Percentiles rank a stretch among this genome's conserved stretches.
phyloP scores from a whole-genome alignment of 2,797 vertebrate genomes.

The Sebastes vulpes region DNA sequence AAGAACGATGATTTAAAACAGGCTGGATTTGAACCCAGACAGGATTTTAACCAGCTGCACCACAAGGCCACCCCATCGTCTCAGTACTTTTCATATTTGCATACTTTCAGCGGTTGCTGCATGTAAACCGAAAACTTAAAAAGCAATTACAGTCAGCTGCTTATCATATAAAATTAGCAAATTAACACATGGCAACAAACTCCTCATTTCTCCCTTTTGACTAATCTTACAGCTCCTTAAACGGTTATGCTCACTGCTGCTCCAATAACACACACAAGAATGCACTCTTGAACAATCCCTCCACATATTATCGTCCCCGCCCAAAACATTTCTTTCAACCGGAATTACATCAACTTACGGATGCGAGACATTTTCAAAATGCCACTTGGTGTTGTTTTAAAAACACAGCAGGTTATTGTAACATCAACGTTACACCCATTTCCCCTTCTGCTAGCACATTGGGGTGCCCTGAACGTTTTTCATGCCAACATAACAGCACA shows the following conservation, averaged over 20 bases:
- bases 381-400: conserved; percentile 1
- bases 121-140: not conserved
- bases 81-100: not conserved
- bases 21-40: conserved; percentile 2
- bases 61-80: not conserved
- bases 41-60: conserved; percentile 10
- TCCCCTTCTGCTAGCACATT: not conserved
- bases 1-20: not conserved
- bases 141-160: not conserved
- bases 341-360: not conserved
- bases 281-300: not conserved
- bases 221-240: not conserved
- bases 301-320: not conserved
- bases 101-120: not conserved
- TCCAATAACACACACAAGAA: not conserved
- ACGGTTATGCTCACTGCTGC: not conserved
- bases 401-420: conserved; percentile 11
- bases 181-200: not conserved
- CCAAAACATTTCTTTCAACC: not conserved
- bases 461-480: not conserved
- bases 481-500: not conserved
- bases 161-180: not conserved
- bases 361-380: conserved; percentile 7
- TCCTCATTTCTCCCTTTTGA: not conserved
- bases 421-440: not conserved